Evolutionary conservation across 2,888 invertebrate genomes (phyloP).

Genomic region (Galerucella nymphaeae): DNA sequence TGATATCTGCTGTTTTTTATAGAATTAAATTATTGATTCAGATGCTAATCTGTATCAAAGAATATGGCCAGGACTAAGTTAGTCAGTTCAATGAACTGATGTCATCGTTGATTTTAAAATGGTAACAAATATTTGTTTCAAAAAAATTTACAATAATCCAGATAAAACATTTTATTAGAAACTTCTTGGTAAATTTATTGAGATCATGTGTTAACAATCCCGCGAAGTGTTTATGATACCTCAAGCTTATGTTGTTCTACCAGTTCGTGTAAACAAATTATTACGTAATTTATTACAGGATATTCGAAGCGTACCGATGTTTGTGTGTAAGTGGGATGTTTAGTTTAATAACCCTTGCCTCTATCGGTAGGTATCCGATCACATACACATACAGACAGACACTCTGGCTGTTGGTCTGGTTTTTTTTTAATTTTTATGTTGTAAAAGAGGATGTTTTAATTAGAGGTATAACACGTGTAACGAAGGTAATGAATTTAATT

Average conservation of each 20-base stretch:
- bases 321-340: conserved; percentile 23
- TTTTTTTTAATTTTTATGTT: background rate
- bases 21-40: no score
- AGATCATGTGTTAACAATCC: conserved; percentile 9
- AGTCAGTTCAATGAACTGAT: no score
- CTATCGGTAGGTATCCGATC: conserved; percentile 5
- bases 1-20: no score
- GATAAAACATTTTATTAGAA: background rate
- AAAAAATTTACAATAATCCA: background rate
- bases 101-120: no score
- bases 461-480: background rate
- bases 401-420: background rate
- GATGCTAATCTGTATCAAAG: no score
- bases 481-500: background rate
- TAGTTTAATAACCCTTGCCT: conserved; percentile 32
- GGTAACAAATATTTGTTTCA: no score
- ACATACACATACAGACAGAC: background rate
- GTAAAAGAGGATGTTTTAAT: conserved; percentile 3
- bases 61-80: no score
- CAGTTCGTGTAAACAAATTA: conserved; percentile 21
- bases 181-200: conserved; percentile 6
- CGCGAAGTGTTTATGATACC: conserved; percentile 2
- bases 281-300: conserved; percentile 27
- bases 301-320: conserved; percentile 5
- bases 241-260: conserved; percentile 6